Base-by-base conservation (phyloP, 2,888 invertebrate genomes). In the Scotopteryx bipunctaria region DNA sequence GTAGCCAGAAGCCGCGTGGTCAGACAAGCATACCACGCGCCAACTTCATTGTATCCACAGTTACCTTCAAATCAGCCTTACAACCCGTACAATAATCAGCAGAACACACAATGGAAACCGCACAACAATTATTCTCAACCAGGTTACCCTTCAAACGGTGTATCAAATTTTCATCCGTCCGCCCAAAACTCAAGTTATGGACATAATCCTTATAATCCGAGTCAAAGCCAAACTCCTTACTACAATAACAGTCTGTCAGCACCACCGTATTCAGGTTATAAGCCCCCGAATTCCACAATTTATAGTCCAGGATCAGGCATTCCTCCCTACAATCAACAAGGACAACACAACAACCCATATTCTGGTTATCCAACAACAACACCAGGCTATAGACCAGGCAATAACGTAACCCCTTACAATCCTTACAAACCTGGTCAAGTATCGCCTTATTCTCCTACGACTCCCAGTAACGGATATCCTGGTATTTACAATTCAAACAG, bases 21-120 rank as follows among this genome's bases (percentile, higher is more conserved):
- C 14, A 68, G 81, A 15, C 80, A 81, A 65, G 61, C 63, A 0
- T 54, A 64, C 40, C 47, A 59, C 19, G 69, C 66, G 13, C 66
- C 73, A 54, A 43, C 66, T 11, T 48, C 59, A 1, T 27, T 73
- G n/a, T 76, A 80, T 56, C 77, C 78, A 8, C 61, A 68, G 27
- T 41, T 73, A 31, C 69, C 76, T 1, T 66, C 72, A 11, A 59
- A 46, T 33, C 36, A 71, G 11, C 62, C 71, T 8, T 66, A 73
- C 21, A 68, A 66, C 56, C 50, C 60, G 2, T 59, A 64, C 29
- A 21, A 44, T 25, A 43, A 44, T 25, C 48, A 47, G 32, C 44
- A 17, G 46, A 49, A 31, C 17, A 36, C 45, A 15, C 43, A 48
- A 36, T 37, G 33, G 50, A 33, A 9, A 15, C 36, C 31, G 17